Base-by-base conservation (phyloP, 1,140 invertebrate species). In the Chrysomallon squamiferum region DNA sequence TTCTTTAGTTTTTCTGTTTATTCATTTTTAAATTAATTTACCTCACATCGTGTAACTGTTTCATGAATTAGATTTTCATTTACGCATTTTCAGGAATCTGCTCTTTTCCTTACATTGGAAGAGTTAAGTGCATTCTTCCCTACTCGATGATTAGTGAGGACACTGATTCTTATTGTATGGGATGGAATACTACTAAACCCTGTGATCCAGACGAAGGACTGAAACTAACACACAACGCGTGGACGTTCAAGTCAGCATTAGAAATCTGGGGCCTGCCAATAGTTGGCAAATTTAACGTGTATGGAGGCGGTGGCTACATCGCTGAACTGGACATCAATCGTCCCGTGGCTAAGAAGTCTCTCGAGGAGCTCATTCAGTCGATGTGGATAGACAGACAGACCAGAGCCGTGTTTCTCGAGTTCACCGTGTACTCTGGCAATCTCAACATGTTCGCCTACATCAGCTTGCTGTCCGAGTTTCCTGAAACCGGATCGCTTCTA, bases 341-440 rank as follows among this genome's bases (percentile, higher is more conserved):
- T 29, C 35, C 33, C 7, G 59, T 63, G 35, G 56, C 72, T 5
- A 50, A 54, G 11, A 7, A 54, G 0, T 71, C 73, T 4, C 27
- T 88, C 2, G 66, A 81, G 6, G 70, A 78, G 47, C 69, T 88
- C 5, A 59, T 83, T 38, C 61, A 66, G 5, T 61, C 71, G 35
- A 65, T 59, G 30, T 89, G 88, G 88, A 81, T 88, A 9, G 87
- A 89, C 66, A 58, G 80, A 43, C 62, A 79, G 15, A 88, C 88
- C 1, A 71, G 88, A 68, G 87, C 86, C 5, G 78, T 89, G 11
- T 83, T 88, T 60, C 69, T 87, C 5, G 88, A 89, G 64, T 87
- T 87, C 66, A 86, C 87, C 5, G 75, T 87, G 1, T 89, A 88
- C 67, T 89, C 88, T 75, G 84, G 86, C 5, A 75, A 74, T 54